Percentiles rank a stretch among this genome's conserved stretches.
These are phyloP conservation scores for Rhopalosiphum maidis DNA, from an alignment of 1,140 invertebrate species.

Conservation along the genomic window DNA sequence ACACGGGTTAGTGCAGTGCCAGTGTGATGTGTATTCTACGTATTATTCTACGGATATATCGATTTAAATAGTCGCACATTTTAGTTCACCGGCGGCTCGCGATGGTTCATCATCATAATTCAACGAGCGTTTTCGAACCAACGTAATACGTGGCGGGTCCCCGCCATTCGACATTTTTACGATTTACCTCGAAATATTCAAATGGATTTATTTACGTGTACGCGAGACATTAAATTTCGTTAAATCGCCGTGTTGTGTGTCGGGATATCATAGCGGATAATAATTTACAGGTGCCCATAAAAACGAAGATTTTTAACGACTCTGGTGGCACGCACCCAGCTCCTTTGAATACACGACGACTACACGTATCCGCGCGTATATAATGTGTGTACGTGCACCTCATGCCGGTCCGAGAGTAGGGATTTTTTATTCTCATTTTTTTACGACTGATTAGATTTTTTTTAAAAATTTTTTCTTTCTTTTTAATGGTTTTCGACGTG, in stretches of 20 bases:
- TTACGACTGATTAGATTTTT: slow-evolving; percentile 53
- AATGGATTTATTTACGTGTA: slow-evolving; percentile 3
- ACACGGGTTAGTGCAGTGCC: background rate
- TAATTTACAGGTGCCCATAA: slow-evolving; percentile 46
- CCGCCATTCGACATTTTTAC: slow-evolving; percentile 22
- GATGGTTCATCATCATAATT: background rate
- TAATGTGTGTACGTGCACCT: background rate
- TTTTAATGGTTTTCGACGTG: background rate
- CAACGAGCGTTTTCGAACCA: background rate
- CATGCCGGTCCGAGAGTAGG: background rate
- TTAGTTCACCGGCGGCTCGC: background rate
- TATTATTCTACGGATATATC: background rate
- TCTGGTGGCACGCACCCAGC: slow-evolving; percentile 53
- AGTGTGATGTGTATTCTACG: background rate
- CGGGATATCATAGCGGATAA: slow-evolving; percentile 31
- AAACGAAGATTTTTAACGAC: slow-evolving; percentile 55
- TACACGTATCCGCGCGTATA: background rate
- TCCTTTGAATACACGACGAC: slow-evolving; percentile 19
- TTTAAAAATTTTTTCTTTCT: background rate
- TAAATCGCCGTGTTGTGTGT: slow-evolving; percentile 16
- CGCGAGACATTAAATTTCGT: slow-evolving; percentile 42
- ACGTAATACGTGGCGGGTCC: background rate
- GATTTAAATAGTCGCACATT: background rate
- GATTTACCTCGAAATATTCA: background rate
- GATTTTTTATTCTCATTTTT: slow-evolving; percentile 32